Conservation (phyloP, 2,888 invertebrate species). For the Cheilosia impressa region DNA sequence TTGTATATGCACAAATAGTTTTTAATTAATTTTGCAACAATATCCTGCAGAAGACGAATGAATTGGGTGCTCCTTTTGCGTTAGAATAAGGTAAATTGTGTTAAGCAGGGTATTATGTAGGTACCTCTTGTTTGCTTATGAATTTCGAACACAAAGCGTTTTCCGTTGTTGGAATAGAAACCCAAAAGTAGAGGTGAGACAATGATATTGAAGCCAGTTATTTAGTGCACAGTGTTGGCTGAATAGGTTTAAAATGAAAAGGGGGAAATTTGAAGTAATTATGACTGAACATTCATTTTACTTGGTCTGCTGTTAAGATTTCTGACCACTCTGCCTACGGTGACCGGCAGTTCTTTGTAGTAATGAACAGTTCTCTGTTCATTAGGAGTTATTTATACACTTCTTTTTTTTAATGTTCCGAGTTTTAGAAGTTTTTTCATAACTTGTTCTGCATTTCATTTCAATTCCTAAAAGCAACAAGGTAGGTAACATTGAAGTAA, state of each 20-base stretch:
- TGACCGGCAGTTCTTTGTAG: too few relatives aligned
- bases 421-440: too few relatives aligned
- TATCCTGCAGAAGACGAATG: slow-evolving; percentile 16
- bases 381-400: too few relatives aligned
- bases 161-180: not conserved
- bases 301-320: too few relatives aligned
- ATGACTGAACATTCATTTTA: too few relatives aligned
- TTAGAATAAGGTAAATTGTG: not conserved
- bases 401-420: too few relatives aligned
- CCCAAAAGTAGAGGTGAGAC: not conserved
- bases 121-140: not conserved
- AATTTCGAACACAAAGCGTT: not conserved
- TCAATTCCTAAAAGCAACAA: too few relatives aligned
- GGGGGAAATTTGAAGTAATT: too few relatives aligned
- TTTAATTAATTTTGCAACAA: slow-evolving; percentile 47
- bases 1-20: slow-evolving; percentile 20
- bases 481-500: too few relatives aligned
- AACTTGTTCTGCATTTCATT: too few relatives aligned
- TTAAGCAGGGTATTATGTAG: not conserved
- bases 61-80: not conserved
- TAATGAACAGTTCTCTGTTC: too few relatives aligned
- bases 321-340: too few relatives aligned
- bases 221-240: not conserved
- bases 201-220: not conserved
- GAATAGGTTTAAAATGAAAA: not conserved